phyloP scores from a whole-genome alignment of 2,113 vertebrate species.

The Chlorodrepanis virens region DNA sequence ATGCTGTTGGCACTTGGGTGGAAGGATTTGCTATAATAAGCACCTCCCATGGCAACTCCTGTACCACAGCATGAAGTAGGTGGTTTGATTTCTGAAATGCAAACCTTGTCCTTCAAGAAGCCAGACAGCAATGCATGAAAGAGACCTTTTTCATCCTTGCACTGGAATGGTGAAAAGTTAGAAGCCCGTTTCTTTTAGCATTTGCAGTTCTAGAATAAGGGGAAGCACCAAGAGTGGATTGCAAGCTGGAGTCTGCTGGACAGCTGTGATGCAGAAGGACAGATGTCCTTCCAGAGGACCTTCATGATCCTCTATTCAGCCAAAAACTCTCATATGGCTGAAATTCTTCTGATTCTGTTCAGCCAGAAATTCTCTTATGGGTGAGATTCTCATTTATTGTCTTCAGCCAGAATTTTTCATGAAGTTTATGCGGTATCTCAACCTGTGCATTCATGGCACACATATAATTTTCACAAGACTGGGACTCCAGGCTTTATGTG shows the following conservation, averaged over 20 bases:
- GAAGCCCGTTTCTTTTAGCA: neutral
- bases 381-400: neutral
- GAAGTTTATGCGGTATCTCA: neutral
- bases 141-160: neutral
- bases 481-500: fast-evolving
- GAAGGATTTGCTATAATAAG: neutral
- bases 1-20: neutral
- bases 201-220: neutral
- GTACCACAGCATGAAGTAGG: neutral
- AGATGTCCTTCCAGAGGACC: neutral
- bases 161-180: neutral
- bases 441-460: neutral
- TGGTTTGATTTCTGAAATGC: neutral
- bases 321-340: neutral
- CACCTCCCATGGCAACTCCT: neutral
- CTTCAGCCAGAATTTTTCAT: neutral
- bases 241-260: neutral
- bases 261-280: neutral
- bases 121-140: neutral
- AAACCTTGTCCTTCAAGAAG: neutral
- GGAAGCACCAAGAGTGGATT: neutral
- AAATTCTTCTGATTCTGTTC: neutral
- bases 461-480: neutral
- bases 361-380: neutral
- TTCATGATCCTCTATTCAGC: neutral